These are phyloP conservation scores for Rhodeus uyekii DNA, from an alignment of 2,797 vertebrate genomes.

Conservation along the genomic window DNA sequence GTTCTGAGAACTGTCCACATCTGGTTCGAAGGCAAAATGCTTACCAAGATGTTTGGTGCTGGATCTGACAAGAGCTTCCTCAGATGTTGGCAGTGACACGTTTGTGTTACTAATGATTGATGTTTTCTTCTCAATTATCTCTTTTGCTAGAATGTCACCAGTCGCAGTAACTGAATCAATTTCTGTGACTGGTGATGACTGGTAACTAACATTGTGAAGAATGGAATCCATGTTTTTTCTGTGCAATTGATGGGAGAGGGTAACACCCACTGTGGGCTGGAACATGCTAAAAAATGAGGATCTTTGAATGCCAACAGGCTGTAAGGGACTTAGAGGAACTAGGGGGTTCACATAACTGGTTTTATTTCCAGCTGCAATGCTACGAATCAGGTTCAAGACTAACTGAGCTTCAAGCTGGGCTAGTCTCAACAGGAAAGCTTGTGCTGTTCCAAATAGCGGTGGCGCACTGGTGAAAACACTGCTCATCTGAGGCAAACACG, in stretches of 20 bases:
- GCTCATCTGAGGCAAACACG: slow-evolving; percentile 1
- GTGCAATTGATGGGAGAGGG: slow-evolving; percentile 4
- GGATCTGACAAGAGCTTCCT: neutral
- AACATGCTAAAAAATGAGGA: slow-evolving; percentile 15
- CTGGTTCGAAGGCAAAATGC: neutral
- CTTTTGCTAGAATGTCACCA: neutral
- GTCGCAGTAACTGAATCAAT: neutral
- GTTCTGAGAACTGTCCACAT: neutral
- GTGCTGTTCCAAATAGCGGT: slow-evolving; percentile 15
- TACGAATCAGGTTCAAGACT: slow-evolving; percentile 32
- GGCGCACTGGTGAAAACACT: neutral
- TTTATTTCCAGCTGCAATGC: slow-evolving; percentile 11
- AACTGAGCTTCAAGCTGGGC: slow-evolving; percentile 46
- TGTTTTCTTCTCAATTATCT: neutral
- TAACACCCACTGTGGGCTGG: neutral
- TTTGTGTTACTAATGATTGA: neutral
- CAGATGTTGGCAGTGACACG: neutral
- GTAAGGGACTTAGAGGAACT: slow-evolving; percentile 8
- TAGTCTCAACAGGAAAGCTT: slow-evolving; percentile 16
- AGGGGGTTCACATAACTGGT: slow-evolving; percentile 3
- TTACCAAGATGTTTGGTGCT: neutral
- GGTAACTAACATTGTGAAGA: neutral
- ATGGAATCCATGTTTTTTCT: neutral
- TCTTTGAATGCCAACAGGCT: slow-evolving; percentile 15
- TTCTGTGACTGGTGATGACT: slow-evolving; percentile 7